These are phyloP conservation scores for Limnephilus rhombicus DNA, from an alignment of 2,888 invertebrate genomes.

Conservation along the genomic window DNA sequence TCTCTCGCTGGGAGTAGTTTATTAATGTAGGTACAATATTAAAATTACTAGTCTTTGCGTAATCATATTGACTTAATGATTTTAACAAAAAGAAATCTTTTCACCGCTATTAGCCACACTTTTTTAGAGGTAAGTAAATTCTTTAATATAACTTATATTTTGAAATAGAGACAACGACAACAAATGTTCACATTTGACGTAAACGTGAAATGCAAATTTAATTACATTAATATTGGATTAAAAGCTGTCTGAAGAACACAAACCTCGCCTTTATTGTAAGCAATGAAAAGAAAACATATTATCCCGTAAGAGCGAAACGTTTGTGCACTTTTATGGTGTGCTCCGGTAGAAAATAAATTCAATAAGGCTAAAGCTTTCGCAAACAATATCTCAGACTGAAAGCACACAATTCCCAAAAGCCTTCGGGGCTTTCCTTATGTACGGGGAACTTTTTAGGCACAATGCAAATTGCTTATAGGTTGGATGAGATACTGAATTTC, in stretches of 20 bases:
- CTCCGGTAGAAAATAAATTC: slow-evolving; percentile 48
- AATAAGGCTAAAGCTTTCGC: slow-evolving; percentile 38
- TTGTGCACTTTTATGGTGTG: slow-evolving; percentile 26
- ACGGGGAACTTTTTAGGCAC: background rate
- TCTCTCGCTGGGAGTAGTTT: too few relatives aligned
- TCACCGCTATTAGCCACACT: too few relatives aligned
- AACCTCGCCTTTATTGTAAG: background rate
- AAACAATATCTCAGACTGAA: slow-evolving; percentile 51
- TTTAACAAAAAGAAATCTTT: too few relatives aligned
- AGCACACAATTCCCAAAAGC: slow-evolving; percentile 44
- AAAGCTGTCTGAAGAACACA: background rate
- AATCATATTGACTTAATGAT: too few relatives aligned
- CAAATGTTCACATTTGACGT: too few relatives aligned
- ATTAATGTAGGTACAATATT: too few relatives aligned
- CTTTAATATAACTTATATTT: too few relatives aligned
- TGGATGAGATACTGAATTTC: background rate
- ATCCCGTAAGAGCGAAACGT: background rate
- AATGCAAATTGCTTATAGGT: background rate
- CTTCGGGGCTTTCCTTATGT: slow-evolving; percentile 18
- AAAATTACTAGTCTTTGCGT: too few relatives aligned
- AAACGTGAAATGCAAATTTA: background rate
- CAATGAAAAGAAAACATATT: background rate
- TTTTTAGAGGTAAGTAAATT: too few relatives aligned
- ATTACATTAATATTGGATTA: background rate
- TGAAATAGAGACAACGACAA: too few relatives aligned